Evolutionary conservation across 2,888 invertebrate genomes (phyloP), one percentile per base, ranked within the genome.

Genomic region (Chloromyia formosa): DNA sequence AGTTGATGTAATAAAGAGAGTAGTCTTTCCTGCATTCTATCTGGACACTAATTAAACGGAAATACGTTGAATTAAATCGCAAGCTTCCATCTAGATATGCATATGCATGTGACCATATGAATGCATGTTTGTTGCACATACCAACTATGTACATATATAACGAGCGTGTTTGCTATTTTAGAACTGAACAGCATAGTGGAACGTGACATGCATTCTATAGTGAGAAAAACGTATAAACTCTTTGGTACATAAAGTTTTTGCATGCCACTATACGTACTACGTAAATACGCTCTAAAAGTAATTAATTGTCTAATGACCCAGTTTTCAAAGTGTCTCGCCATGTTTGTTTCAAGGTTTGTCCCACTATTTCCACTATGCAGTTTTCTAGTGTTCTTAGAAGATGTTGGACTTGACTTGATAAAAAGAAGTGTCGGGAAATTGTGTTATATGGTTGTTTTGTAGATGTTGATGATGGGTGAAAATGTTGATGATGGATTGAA

Each of bases 251-350:
- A n/a, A 49, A 49, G 16, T 12, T n/a, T 49, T 49, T 49, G 35
- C 61, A 35, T 27, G 23, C n/a, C 27, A 27, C 27, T 35, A 2
- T 35, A 35, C 27, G 27, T 2, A 4, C 27, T 20, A 27, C 20
- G 23, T 1, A 49, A 66, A 66, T 23, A 66, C 66, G 66, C 35
- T 35, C 27, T 66, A 35, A 66, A 66, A 49, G 35, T 49, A 66
- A 42, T 66, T 66, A 66, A 66, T 1, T 66, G 66, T 66, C 66
- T 66, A 66, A 66, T 66, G 66, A 66, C 66, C 66, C 23, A 66
- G 66, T 66, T 66, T 42, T 66, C 16, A 22, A 66, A 66, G 27
- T 35, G 66, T 66, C 66, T 66, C 66, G 23, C 49, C 66, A 66
- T 66, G 66, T 66, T 66, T 45, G 66, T 66, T 45, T 66, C 66